Conservation (phyloP, 2,113 vertebrate species). For the Perccottus glenii region DNA sequence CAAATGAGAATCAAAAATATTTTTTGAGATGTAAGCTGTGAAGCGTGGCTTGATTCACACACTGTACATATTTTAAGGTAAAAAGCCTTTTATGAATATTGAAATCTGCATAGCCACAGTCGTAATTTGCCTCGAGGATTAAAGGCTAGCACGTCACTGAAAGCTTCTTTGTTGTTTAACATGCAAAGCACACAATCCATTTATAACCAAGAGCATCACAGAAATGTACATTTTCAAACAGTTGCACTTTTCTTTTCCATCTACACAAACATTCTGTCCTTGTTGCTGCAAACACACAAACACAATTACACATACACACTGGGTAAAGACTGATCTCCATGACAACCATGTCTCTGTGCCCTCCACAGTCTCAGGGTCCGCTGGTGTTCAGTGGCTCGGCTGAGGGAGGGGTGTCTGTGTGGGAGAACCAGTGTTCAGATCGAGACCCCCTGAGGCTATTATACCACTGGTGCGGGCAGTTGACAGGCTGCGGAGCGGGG, state of each 20-base stretch:
- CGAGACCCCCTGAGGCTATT: slow-evolving; percentile 71
- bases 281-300: not conserved
- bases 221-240: slow-evolving; percentile 42
- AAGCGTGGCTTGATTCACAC: slow-evolving; percentile 47
- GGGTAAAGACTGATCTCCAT: slow-evolving; percentile 64
- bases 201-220: slow-evolving; percentile 39
- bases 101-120: slow-evolving; percentile 56
- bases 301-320: slow-evolving; percentile 16
- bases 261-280: slow-evolving; percentile 29
- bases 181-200: slow-evolving; percentile 56
- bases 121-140: slow-evolving; percentile 61
- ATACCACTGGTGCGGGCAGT: slow-evolving; percentile 69
- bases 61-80: slow-evolving; percentile 47
- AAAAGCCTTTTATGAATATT: slow-evolving; percentile 64
- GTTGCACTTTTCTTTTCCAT: slow-evolving; percentile 25
- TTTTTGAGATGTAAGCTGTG: slow-evolving; percentile 46
- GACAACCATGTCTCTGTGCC: slow-evolving; percentile 63
- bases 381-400: slow-evolving; percentile 79
- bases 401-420: slow-evolving; percentile 80
- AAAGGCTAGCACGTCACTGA: slow-evolving; percentile 54
- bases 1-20: slow-evolving; percentile 64
- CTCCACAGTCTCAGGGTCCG: slow-evolving; percentile 80
- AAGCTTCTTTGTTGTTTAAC: slow-evolving; percentile 57
- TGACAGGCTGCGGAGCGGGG: slow-evolving; percentile 69
- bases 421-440: slow-evolving; percentile 68